Base-by-base conservation (phyloP, 2,888 invertebrate species). In the Hoplodrina blanda region DNA sequence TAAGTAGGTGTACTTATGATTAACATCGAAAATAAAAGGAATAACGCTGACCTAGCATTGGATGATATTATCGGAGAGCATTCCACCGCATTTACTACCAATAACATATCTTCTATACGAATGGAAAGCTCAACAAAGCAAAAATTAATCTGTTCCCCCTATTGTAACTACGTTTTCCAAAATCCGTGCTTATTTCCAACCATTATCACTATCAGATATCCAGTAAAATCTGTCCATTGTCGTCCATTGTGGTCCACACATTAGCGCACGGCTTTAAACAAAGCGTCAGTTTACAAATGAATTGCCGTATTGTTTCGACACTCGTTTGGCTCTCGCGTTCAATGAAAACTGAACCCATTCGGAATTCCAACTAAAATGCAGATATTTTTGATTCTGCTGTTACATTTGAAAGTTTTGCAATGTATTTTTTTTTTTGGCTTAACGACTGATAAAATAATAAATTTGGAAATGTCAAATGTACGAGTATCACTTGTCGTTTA, bases 261-360 rank as follows among this genome's bases (percentile, higher is more conserved):
- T 83, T 71, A 81, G 74, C 56, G 66, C 56, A 41, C 75, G 78
- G 61, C 25, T 64, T 60, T 56, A 76, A 80, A 85, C 80, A 84
- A 84, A 77, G 76, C 72, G 49, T 82, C 75, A 63, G 63, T 75
- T 79, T 69, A 80, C 82, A 84, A 85, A 68, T 73, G 78, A 85
- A 76, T 86, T 77, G 69, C 71, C 75, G 64, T 81, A 84, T 84
- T 76, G 78, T 82, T 82, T 59, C 78, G 78, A 60, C 61, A 68
- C 60, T 44, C 72, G 78, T 55, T 65, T 25, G 52, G 56, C 53
- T 44, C 57, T 55, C 59, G 50, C 50, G 44, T 50, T 44, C 60
- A 52, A 62, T 72, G 79, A 59, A 54, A 61, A 56, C 52, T 54
- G 54, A 57, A 53, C 19, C 61, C 54, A 54, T 63, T 62, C 65